These are phyloP conservation scores for Apaloderma vittatum DNA, from an alignment of 2,113 vertebrate species.

Conservation along the genomic window DNA sequence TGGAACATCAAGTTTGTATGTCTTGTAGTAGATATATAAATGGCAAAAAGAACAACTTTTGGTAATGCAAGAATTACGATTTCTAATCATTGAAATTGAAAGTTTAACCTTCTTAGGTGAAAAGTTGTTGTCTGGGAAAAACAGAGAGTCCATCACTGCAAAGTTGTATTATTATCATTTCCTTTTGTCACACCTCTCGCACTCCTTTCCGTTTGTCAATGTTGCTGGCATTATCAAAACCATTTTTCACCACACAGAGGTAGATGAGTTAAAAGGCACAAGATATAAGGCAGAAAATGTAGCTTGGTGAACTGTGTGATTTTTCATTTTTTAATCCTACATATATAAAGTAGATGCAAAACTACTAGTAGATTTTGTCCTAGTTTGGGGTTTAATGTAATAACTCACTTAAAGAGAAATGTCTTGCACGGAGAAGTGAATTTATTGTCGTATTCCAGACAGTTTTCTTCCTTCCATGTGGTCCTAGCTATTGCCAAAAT, in stretches of 20 bases:
- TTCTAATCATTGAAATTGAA: not conserved
- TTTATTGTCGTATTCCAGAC: not conserved
- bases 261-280: not conserved
- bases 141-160: rapidly evolving
- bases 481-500: not conserved
- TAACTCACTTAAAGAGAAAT: not conserved
- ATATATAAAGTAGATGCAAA: not conserved
- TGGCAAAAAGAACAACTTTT: not conserved
- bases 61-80: not conserved
- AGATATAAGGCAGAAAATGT: not conserved
- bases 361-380: not conserved
- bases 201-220: not conserved
- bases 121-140: not conserved
- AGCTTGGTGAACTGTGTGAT: not conserved
- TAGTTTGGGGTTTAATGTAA: not conserved
- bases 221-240: not conserved
- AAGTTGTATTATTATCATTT: not conserved
- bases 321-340: not conserved
- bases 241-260: not conserved
- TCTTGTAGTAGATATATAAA: not conserved
- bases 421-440: not conserved
- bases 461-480: not conserved
- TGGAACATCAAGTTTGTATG: not conserved
- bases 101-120: not conserved
- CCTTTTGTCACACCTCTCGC: not conserved